phyloP scores from a whole-genome alignment of 2,888 invertebrate species.

The Zygogramma bicolorata region DNA sequence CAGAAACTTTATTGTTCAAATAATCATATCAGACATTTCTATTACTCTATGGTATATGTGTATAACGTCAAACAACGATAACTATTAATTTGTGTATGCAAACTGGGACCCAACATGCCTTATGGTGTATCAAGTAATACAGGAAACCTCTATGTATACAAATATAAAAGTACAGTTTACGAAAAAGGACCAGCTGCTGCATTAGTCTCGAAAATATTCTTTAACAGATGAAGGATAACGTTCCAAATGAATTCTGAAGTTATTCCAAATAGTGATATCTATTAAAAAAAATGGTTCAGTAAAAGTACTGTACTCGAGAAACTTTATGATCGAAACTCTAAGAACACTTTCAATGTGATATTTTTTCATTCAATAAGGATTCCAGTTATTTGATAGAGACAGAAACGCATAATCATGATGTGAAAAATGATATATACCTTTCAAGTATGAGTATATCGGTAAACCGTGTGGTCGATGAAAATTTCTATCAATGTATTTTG shows the following conservation, averaged over 20 bases:
- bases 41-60: not conserved
- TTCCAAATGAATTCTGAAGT: not conserved
- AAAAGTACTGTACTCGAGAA: too few relatives aligned
- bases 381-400: too few relatives aligned
- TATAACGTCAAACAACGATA: not conserved
- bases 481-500: too few relatives aligned
- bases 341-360: too few relatives aligned
- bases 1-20: not conserved
- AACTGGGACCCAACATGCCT: not conserved
- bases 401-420: too few relatives aligned
- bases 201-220: not conserved
- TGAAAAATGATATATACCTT: too few relatives aligned
- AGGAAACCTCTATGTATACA: conserved; percentile 9
- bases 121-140: not conserved
- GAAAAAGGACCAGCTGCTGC: not conserved
- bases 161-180: conserved; percentile 5
- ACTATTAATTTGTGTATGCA: conserved; percentile 2
- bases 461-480: too few relatives aligned
- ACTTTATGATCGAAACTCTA: too few relatives aligned
- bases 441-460: too few relatives aligned
- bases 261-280: too few relatives aligned
- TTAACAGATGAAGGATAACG: not conserved
- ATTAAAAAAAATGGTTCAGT: too few relatives aligned
- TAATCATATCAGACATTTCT: not conserved
- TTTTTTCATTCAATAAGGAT: too few relatives aligned